phyloP scores from a whole-genome alignment of 1,140 invertebrate species.

The Anoplophora glabripennis region DNA sequence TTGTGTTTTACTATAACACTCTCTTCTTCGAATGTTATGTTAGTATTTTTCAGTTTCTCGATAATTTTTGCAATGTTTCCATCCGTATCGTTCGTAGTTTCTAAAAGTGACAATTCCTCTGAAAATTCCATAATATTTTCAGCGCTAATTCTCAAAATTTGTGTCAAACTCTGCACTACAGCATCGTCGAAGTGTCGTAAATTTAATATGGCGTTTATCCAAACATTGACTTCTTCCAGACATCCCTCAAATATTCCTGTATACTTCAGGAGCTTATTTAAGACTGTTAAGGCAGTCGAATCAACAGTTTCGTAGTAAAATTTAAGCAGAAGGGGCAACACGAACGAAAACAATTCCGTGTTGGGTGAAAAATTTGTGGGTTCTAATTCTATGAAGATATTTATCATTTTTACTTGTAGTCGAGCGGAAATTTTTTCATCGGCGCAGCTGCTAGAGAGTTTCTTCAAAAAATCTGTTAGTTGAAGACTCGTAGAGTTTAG shows the following conservation, averaged over 20 bases:
- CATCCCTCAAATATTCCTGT: conserved; percentile 62
- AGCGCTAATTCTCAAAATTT: conserved; percentile 22
- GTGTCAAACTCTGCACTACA: conserved; percentile 48
- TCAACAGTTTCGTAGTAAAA: conserved; percentile 54
- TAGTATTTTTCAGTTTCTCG: conserved; percentile 16
- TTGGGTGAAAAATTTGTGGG: conserved; percentile 55
- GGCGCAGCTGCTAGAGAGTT: conserved; percentile 42
- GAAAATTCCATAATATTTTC: conserved; percentile 23
- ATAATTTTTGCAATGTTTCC: conserved; percentile 18
- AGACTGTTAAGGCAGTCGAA: conserved; percentile 48
- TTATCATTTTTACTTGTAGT: conserved; percentile 65
- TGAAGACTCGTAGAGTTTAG: conserved; percentile 44
- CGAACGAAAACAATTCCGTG: conserved; percentile 57
- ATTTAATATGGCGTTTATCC: conserved; percentile 56
- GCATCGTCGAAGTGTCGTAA: conserved; percentile 44
- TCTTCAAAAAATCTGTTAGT: conserved; percentile 52
- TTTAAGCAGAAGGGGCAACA: conserved; percentile 57
- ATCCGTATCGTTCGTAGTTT: not conserved
- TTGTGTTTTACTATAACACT: conserved; percentile 11
- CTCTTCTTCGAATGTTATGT: conserved; percentile 1
- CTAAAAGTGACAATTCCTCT: conserved; percentile 20
- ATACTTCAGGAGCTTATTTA: conserved; percentile 57
- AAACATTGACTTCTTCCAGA: conserved; percentile 62
- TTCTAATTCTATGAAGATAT: conserved; percentile 60
- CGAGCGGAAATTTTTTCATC: conserved; percentile 32